Evolutionary conservation across 1,140 invertebrate species (phyloP), one percentile per base, ranked within the genome.

Genomic region (Procambarus clarkii): DNA sequence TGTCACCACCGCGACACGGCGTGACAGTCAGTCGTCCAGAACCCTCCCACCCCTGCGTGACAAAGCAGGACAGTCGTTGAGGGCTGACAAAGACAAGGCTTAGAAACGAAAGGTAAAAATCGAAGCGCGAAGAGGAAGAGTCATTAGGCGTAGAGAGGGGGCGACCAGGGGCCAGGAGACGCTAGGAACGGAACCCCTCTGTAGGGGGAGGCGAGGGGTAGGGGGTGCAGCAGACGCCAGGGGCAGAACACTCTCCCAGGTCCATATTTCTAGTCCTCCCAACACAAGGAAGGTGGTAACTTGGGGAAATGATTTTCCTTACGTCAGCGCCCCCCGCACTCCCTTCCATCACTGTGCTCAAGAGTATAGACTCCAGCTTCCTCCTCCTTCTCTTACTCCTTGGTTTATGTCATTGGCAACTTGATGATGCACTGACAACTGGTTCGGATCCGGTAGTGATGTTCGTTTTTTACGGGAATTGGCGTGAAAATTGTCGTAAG

Each of bases 401-500:
- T 9, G 45, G 45, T 45, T 15, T 2, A 45, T 79, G 78, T 79
- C 78, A 79, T 79, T 48, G 78, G n/a, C 78, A 34, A 79, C 50
- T 79, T 79, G 78, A 79, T 79, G 78, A 34, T 34, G 34, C 48
- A 45, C 46, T 45, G 78, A 79, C 78, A 79, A 79, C 78, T 79
- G 78, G 45, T 79, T 48, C 24, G 78, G 78, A 79, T 79, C 48
- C 78, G 46, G 48, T 45, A 18, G 45, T 15, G 45, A 79, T 79
- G 13, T 48, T 44, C 0, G 34, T 34, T 13, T 79, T 79, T 79
- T 79, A 79, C 78, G 78, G 48, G 78, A 46, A 34, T 79, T 79
- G 78, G 78, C 78, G 78, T 45, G 78, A 79, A 50, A 79, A 79
- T 79, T 44, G 78, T 13, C 78, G 78, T 44, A 79, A 79, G 45